Percentiles rank a stretch among this genome's conserved stretches.
phyloP scores from a whole-genome alignment of 92 coral and sea anemone genomes.

The Palythoa heliodiscus region DNA sequence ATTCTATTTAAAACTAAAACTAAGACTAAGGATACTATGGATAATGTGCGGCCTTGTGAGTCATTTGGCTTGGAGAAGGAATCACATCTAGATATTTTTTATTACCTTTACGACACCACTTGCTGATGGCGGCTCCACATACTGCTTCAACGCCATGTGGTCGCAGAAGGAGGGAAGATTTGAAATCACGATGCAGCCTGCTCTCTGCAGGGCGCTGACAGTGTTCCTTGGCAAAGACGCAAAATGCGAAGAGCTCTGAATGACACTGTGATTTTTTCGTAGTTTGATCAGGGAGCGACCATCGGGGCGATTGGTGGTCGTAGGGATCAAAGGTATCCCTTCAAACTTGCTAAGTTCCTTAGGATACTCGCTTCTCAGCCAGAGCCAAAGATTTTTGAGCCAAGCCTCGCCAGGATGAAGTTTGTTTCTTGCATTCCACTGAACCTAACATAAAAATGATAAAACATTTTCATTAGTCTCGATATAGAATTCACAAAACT shows the following conservation, averaged over 20 bases:
- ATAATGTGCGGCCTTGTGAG: too few relatives aligned
- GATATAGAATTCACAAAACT: too few relatives aligned
- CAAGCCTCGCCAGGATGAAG: conserved; percentile 74
- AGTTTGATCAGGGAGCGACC: conserved; percentile 67
- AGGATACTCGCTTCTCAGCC: conserved; percentile 89
- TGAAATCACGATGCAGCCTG: conserved; percentile 84
- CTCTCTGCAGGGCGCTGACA: conserved; percentile 66
- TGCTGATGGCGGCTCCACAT: conserved; percentile 92
- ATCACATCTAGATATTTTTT: too few relatives aligned
- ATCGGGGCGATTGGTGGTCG: conserved; percentile 58
- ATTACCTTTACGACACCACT: conserved; percentile 82
- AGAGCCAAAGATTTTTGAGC: conserved; percentile 85
- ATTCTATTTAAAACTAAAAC: too few relatives aligned
- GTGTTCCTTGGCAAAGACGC: conserved; percentile 82
- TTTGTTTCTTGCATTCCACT: conserved; percentile 72
- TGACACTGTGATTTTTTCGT: conserved; percentile 65
- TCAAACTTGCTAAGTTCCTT: conserved; percentile 76
- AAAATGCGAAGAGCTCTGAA: conserved; percentile 86
- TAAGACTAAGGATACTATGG: too few relatives aligned
- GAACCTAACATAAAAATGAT: conserved; percentile 44
- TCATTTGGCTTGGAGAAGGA: not conserved
- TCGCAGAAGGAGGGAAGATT: conserved; percentile 87
- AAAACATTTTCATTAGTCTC: not conserved
- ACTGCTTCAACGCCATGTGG: conserved; percentile 76
- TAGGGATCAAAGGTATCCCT: conserved; percentile 82